Conservation (phyloP, 2,113 vertebrate genomes). For the Ariopsis seemanni region DNA sequence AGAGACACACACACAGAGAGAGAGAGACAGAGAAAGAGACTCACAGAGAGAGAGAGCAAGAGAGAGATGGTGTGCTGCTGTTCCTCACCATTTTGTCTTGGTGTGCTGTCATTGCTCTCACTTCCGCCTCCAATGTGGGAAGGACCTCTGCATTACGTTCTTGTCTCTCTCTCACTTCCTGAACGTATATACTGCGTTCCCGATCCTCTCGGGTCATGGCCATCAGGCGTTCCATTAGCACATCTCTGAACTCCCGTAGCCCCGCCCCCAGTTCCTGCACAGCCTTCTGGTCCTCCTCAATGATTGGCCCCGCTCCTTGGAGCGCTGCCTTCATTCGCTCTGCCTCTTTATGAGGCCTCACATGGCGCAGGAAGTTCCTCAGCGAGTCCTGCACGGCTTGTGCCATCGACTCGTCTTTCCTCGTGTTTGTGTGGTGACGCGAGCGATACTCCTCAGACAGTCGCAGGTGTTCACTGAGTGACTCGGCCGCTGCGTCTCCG, state of each 20-base stretch:
- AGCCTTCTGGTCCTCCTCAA: neutral
- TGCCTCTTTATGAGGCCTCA: constrained; percentile 37
- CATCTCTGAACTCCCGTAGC: constrained; percentile 71
- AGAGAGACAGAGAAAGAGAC: neutral
- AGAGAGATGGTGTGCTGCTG: neutral
- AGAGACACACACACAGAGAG: neutral
- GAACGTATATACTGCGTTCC: constrained; percentile 57
- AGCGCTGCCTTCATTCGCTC: constrained; percentile 36
- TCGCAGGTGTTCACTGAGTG: constrained; percentile 61
- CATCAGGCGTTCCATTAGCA: constrained; percentile 72
- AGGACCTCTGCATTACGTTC: constrained; percentile 58
- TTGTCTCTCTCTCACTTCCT: constrained; percentile 57
- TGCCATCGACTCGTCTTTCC: neutral
- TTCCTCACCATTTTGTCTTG: constrained; percentile 72
- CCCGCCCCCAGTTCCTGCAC: constrained; percentile 62
- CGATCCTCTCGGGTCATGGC: constrained; percentile 70
- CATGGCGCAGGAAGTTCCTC: constrained; percentile 69
- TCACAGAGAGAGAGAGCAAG: neutral
- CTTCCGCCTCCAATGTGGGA: constrained; percentile 57
- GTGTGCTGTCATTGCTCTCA: constrained; percentile 55
- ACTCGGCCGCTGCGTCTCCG: constrained; percentile 53
- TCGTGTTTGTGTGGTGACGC: neutral
- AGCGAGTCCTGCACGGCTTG: constrained; percentile 68
- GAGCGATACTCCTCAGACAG: constrained; percentile 54
- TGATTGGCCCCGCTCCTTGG: constrained; percentile 29